phyloP scores from a whole-genome alignment of 2,113 vertebrate species.

The Eulacestoma nigropectus region DNA sequence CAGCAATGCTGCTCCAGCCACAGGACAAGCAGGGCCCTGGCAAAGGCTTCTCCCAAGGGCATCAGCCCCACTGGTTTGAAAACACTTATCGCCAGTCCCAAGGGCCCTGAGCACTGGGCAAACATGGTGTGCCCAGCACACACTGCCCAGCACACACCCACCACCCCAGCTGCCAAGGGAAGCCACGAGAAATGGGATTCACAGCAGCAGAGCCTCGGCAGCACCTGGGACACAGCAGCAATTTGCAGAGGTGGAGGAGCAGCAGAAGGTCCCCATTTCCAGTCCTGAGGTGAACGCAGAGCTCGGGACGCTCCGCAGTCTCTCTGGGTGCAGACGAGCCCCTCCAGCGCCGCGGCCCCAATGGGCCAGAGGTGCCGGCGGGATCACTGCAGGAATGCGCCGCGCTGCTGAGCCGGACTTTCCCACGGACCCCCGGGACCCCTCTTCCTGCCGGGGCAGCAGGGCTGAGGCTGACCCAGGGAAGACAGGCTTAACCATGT shows the following conservation, averaged over 20 bases:
- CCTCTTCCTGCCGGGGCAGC: conserved; percentile 50
- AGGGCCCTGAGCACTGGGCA: background rate
- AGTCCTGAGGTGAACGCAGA: accelerated
- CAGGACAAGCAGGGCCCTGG: background rate
- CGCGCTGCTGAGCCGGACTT: background rate
- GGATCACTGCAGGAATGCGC: conserved; percentile 42
- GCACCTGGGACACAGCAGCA: accelerated
- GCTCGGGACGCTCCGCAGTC: accelerated
- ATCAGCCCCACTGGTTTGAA: background rate
- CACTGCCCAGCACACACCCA: accelerated
- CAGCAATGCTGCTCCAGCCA: background rate
- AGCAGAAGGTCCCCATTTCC: background rate
- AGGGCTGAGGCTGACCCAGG: background rate
- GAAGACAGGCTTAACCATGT: background rate
- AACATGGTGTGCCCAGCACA: accelerated
- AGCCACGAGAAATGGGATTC: background rate
- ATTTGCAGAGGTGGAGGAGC: background rate
- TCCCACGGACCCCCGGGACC: conserved; percentile 54
- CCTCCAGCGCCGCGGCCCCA: accelerated
- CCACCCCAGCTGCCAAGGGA: accelerated
- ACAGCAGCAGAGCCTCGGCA: background rate
- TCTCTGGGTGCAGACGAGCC: accelerated
- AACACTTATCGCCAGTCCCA: background rate
- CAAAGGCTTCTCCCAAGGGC: background rate
- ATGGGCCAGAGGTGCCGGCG: background rate